Evolutionary conservation across 2,888 invertebrate genomes (phyloP).

Genomic region (Sinhomidia bicolor): DNA sequence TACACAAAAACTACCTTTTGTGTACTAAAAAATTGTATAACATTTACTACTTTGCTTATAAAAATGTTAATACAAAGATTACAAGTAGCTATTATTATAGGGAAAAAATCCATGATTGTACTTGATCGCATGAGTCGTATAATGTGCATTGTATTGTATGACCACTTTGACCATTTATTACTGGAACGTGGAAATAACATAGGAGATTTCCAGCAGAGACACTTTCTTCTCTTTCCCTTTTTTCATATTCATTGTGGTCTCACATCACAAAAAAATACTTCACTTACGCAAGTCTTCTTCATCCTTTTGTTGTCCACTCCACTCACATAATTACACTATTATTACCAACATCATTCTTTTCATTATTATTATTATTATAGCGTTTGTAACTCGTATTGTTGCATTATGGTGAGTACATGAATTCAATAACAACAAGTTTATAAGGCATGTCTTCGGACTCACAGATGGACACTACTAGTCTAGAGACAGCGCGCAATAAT

Average conservation of each 20-base stretch:
- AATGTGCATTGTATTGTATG: no score
- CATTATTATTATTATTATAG: constrained; percentile 39
- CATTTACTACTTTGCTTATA: no score
- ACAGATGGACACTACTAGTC: background rate
- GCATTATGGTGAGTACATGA: constrained; percentile 2
- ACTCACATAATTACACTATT: constrained; percentile 49
- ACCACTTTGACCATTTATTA: background rate
- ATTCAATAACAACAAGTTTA: constrained; percentile 29
- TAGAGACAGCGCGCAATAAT: no score
- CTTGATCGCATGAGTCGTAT: no score
- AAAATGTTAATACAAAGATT: no score
- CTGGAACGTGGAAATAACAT: constrained; percentile 25
- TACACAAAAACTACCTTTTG: no score
- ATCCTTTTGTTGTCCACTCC: constrained; percentile 54
- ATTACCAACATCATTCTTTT: constrained; percentile 13
- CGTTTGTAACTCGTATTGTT: constrained; percentile 23
- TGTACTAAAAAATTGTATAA: no score
- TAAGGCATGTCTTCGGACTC: background rate
- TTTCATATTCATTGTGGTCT: constrained; percentile 11
- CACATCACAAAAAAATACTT: constrained; percentile 16
- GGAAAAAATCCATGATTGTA: no score
- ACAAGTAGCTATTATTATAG: no score
- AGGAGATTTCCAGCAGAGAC: constrained; percentile 63
- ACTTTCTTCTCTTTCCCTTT: constrained; percentile 55
- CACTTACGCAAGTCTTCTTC: constrained; percentile 20